Base-by-base conservation (phyloP, 2,888 invertebrate genomes). In the Hemistola chrysoprasaria region DNA sequence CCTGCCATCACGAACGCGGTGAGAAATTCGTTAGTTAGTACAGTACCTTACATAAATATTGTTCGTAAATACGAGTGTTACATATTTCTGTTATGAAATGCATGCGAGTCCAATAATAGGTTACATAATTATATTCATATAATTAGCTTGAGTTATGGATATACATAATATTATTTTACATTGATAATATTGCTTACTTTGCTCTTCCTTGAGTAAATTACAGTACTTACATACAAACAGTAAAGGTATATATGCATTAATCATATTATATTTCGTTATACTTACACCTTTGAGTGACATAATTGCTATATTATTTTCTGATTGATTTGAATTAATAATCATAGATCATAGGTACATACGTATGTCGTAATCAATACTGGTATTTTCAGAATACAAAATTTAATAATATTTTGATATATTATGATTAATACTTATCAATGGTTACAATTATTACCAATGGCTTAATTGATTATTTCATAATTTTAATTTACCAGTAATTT, bases 151-250 rank as follows among this genome's bases (percentile, higher is more conserved):
- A 70, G 59, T 64, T 71, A 65, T 63, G 50, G 58, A 51, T 46
- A 47, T 56, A 73, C n/a, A n/a, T n/a, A n/a, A n/a, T n/a, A n/a
- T n/a, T n/a, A n/a, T n/a, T n/a, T n/a, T 65, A 63, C 47, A 54
- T 54, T 57, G 26, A 66, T 72, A 73, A 73, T 74, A 79, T 81
- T 79, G 76, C 72, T 81, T 78, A 81, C 59, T 71, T 74, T 77
- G 68, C 63, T 66, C 75, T 77, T 81, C 65, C 71, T 63, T 64
- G 62, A 62, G 66, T 74, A 64, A 60, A 57, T 62, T 74, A 76
- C 67, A 71, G 74, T 78, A 76, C 70, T 71, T 75, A 76, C 32
- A 40, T 38, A 41, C 22, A 34, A 31, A 25, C 5, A 58, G 67
- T 59, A n/a, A n/a, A n/a, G n/a, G n/a, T 54, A 65, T 66, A 60